These are phyloP conservation scores for Tillus elongatus DNA, from an alignment of 2,888 invertebrate genomes.

Conservation along the genomic window DNA sequence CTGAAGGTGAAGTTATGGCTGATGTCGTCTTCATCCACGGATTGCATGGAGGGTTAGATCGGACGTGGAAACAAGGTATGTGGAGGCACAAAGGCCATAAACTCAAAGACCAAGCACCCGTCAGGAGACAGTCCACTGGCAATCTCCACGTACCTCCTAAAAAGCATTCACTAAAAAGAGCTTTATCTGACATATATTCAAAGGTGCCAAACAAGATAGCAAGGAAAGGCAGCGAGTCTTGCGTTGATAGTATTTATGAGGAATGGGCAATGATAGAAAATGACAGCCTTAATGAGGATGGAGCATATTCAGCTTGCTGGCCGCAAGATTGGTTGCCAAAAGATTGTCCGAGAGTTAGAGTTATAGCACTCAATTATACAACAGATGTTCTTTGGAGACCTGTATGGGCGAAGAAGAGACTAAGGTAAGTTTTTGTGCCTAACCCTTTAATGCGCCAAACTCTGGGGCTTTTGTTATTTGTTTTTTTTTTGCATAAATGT, in stretches of 20 bases:
- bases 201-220: conserved; percentile 28
- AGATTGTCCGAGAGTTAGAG: conserved; percentile 67
- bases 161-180: conserved; percentile 9
- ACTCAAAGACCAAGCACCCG: conserved; percentile 31
- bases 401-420: conserved; percentile 59
- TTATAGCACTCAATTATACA: conserved; percentile 74
- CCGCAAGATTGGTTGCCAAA: conserved; percentile 76
- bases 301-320: conserved; percentile 61
- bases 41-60: conserved; percentile 64
- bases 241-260: conserved; percentile 17
- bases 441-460: too few relatives aligned
- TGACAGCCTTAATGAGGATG: conserved; percentile 16
- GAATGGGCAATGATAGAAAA: conserved; percentile 19
- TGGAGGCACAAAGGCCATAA: conserved; percentile 45
- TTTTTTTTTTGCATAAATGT: too few relatives aligned
- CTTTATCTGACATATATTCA: conserved; percentile 7
- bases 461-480: too few relatives aligned
- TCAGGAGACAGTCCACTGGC: conserved; percentile 28
- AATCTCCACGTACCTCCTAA: conserved; percentile 26
- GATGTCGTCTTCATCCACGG: conserved; percentile 83
- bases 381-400: conserved; percentile 72
- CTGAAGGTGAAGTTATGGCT: conserved; percentile 31
- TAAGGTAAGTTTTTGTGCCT: conserved; percentile 43
- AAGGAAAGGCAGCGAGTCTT: conserved; percentile 21
- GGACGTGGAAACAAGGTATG: conserved; percentile 75